phyloP scores from a whole-genome alignment of 2,113 vertebrate genomes.

The Tympanuchus pallidicinctus region DNA sequence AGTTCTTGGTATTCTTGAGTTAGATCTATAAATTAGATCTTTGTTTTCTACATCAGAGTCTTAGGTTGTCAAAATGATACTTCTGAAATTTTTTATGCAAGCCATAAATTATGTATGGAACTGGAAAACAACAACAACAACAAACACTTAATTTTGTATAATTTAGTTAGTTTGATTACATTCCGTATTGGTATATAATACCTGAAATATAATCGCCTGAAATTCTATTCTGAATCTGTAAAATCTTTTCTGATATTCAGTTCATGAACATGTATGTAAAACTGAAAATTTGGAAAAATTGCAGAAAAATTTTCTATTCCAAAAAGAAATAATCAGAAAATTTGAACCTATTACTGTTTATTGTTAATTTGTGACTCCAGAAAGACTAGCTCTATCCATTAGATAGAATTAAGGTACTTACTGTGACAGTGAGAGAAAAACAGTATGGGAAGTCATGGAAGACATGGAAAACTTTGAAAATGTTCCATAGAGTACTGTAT shows the following conservation, averaged over 20 bases:
- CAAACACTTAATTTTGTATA: neutral
- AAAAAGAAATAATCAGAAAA: neutral
- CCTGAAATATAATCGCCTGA: no score
- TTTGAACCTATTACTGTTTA: neutral
- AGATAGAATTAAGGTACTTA: neutral
- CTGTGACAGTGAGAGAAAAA: neutral
- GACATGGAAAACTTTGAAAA: neutral
- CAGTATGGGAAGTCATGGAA: neutral
- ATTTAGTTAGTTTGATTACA: neutral
- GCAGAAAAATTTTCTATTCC: neutral
- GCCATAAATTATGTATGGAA: neutral
- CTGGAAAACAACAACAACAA: neutral
- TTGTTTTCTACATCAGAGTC: neutral
- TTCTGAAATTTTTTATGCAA: neutral
- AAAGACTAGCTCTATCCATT: neutral
- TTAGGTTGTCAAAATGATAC: neutral
- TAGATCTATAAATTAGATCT: neutral
- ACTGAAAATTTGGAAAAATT: neutral
- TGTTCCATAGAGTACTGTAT: neutral
- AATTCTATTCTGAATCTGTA: neutral
- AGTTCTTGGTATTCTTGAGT: neutral
- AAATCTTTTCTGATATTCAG: neutral
- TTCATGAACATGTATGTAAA: neutral
- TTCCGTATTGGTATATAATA: neutral
- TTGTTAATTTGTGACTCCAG: neutral